Percentiles rank a stretch among this genome's conserved stretches.
Conservation (phyloP, 2,113 vertebrate species). For the Thamnophis sirtalis region DNA sequence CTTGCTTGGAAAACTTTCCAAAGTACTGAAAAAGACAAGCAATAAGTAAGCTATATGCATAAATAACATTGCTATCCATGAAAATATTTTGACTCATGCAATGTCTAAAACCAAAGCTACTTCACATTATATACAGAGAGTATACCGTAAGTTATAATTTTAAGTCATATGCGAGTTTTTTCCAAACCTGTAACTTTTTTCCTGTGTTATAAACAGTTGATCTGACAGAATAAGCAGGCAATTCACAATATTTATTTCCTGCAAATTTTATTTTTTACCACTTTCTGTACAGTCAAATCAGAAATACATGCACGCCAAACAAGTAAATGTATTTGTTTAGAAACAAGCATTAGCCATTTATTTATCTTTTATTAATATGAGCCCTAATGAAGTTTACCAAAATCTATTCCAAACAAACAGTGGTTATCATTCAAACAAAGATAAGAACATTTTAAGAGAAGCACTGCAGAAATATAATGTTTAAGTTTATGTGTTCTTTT, state of each 20-base stretch:
- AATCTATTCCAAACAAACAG: not conserved
- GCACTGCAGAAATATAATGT: not conserved
- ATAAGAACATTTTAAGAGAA: not conserved
- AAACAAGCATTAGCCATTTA: not conserved
- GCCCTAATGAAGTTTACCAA: not conserved
- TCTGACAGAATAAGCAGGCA: not conserved
- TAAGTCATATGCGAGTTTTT: too few relatives aligned
- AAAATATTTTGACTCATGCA: not conserved
- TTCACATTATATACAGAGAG: not conserved
- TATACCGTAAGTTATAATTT: too few relatives aligned
- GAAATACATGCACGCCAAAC: too few relatives aligned
- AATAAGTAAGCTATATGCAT: not conserved
- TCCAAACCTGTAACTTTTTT: not conserved
- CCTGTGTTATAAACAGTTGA: not conserved
- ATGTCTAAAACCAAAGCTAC: not conserved
- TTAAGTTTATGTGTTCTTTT: not conserved
- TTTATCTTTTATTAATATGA: not conserved
- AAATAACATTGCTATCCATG: not conserved
- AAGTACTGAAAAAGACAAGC: conserved; percentile 49
- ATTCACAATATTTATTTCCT: not conserved
- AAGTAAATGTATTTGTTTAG: not conserved
- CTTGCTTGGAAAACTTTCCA: conserved; percentile 62
- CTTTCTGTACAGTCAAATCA: not conserved
- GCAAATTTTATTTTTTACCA: not conserved
- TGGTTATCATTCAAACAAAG: not conserved